Conservation (phyloP, 2,888 invertebrate species). For the Prosapia bicincta region DNA sequence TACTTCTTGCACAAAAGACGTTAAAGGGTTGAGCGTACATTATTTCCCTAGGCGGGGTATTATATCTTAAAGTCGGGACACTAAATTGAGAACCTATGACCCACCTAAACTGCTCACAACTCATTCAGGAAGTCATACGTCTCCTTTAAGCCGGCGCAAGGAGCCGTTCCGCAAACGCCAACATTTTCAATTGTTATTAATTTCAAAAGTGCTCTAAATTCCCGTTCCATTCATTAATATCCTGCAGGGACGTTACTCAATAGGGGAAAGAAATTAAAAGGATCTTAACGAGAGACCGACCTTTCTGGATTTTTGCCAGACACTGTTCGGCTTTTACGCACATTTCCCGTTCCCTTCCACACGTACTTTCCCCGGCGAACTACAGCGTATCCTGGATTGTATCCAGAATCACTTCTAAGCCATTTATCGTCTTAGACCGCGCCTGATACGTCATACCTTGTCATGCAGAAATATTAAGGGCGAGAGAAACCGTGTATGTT, state of each 20-base stretch:
- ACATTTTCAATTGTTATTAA: background rate
- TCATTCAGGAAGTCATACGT: background rate
- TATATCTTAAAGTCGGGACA: background rate
- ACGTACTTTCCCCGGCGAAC: background rate
- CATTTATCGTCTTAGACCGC: conserved; percentile 9
- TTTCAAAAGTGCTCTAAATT: background rate
- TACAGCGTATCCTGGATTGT: conserved; percentile 7
- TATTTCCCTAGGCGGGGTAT: background rate
- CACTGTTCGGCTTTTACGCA: background rate
- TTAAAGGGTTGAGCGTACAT: background rate
- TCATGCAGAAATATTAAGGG: background rate
- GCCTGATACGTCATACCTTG: background rate
- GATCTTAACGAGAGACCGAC: background rate
- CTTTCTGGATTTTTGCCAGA: background rate
- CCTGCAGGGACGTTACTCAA: background rate
- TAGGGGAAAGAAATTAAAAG: background rate
- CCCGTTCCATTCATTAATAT: background rate
- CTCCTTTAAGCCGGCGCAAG: background rate
- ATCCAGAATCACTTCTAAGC: conserved; percentile 21
- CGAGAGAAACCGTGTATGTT: background rate
- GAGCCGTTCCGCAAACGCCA: background rate
- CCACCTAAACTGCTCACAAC: background rate
- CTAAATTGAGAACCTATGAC: background rate
- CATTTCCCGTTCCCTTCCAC: background rate
- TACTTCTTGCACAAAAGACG: background rate